These are phyloP conservation scores for Heliconius hewitsoni DNA, from an alignment of 1,140 invertebrate genomes.

Conservation along the genomic window DNA sequence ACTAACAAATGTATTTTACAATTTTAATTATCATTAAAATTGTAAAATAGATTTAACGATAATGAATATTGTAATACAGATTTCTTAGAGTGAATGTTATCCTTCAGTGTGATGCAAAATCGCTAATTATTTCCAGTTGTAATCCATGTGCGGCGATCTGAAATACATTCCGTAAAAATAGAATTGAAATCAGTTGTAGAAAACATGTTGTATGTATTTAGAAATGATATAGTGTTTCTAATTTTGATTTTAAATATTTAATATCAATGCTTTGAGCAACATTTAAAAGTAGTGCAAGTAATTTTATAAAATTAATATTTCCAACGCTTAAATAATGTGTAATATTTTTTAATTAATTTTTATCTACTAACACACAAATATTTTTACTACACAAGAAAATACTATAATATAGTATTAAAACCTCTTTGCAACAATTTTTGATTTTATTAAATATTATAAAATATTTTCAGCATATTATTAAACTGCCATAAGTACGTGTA, in stretches of 20 bases:
- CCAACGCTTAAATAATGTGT: too few species aligned
- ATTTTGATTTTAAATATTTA: not conserved
- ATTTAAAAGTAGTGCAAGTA: too few species aligned
- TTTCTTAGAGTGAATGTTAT: not conserved
- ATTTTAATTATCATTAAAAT: not conserved
- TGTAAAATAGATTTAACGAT: not conserved
- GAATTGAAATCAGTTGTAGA: too few species aligned
- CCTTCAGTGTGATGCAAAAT: conserved; percentile 3
- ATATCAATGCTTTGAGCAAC: too few species aligned
- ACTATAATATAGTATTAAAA: too few species aligned
- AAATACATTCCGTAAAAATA: not conserved
- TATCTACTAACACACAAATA: too few species aligned
- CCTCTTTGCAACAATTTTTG: too few species aligned
- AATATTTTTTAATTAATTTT: too few species aligned
- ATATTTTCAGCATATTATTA: not conserved
- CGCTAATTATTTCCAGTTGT: not conserved
- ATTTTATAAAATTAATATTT: too few species aligned
- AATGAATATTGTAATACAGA: too few species aligned
- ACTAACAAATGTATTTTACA: not conserved
- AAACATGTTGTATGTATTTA: not conserved
- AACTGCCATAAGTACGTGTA: not conserved
- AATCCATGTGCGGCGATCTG: not conserved
- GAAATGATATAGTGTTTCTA: not conserved
- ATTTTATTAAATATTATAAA: not conserved
- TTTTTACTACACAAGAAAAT: too few species aligned